phyloP scores from a whole-genome alignment of 2,113 vertebrate species.

The Notiomystis cincta region DNA sequence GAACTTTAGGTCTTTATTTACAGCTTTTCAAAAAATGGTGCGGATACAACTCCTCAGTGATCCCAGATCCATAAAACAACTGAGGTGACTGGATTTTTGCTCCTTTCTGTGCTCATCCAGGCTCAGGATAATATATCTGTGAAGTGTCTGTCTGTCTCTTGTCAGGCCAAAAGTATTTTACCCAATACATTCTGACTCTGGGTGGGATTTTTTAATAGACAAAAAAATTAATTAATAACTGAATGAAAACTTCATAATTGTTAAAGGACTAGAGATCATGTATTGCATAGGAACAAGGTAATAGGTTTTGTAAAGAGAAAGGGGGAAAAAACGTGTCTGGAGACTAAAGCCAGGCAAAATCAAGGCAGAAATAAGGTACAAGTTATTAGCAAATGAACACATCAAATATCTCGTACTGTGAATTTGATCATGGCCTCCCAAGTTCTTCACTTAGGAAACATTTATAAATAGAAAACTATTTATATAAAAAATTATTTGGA shows the following conservation, averaged over 20 bases:
- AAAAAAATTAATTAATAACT: not conserved
- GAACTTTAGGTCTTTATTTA: not conserved
- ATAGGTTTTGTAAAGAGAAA: not conserved
- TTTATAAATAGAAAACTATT: not conserved
- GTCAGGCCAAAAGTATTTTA: not conserved
- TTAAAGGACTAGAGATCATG: not conserved
- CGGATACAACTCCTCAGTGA: not conserved
- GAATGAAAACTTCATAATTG: not conserved
- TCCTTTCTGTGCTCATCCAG: not conserved
- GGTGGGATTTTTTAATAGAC: not conserved
- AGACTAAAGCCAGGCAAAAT: not conserved
- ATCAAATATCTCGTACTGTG: not conserved
- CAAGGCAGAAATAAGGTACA: not conserved
- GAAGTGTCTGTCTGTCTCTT: not conserved
- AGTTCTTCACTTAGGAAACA: not conserved
- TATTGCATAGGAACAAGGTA: not conserved
- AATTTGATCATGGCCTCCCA: not conserved
- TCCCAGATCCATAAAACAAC: not conserved
- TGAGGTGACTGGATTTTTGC: not conserved
- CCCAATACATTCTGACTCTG: not conserved
- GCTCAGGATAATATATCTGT: not conserved
- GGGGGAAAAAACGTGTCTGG: fast-evolving
- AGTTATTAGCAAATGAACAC: not conserved
- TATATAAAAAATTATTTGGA: not conserved
- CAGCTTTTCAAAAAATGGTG: not conserved